These are phyloP conservation scores for Oegoconia quadripuncta DNA, from an alignment of 2,888 invertebrate species.

Conservation along the genomic window DNA sequence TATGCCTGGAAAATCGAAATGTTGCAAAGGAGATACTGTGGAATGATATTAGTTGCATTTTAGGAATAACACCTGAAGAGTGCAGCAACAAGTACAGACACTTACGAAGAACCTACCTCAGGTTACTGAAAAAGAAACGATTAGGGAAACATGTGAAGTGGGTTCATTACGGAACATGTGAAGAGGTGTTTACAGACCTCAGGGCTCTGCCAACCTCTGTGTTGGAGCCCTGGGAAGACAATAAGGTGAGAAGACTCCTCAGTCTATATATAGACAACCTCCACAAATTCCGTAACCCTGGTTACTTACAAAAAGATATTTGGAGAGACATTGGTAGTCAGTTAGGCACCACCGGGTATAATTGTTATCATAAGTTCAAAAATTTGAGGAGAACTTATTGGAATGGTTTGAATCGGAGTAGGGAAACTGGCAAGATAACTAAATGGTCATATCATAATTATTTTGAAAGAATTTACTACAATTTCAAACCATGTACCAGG, in stretches of 20 bases:
- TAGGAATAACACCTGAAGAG: conserved; percentile 53
- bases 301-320: conserved; percentile 59
- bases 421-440: conserved; percentile 49
- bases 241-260: conserved; percentile 52
- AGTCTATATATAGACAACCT: conserved; percentile 61
- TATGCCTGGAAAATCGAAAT: conserved; percentile 51
- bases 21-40: conserved; percentile 45
- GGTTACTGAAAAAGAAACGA: conserved; percentile 61
- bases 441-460: conserved; percentile 66
- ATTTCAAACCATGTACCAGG: conserved; percentile 48
- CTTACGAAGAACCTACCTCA: conserved; percentile 58
- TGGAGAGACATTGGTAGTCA: conserved; percentile 63
- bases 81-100: conserved; percentile 62
- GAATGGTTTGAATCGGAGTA: conserved; percentile 51
- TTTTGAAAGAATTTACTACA: conserved; percentile 65
- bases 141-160: conserved; percentile 65
- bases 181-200: conserved; percentile 63
- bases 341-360: conserved; percentile 58
- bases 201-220: conserved; percentile 46
- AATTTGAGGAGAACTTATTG: conserved; percentile 65
- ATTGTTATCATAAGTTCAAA: conserved; percentile 68
- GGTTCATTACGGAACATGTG: conserved; percentile 60
- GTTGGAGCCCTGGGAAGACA: conserved; percentile 62
- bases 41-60: conserved; percentile 47
- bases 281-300: conserved; percentile 45